Base-by-base conservation (phyloP, 2,797 vertebrate genomes). In the Leuciscus waleckii region DNA sequence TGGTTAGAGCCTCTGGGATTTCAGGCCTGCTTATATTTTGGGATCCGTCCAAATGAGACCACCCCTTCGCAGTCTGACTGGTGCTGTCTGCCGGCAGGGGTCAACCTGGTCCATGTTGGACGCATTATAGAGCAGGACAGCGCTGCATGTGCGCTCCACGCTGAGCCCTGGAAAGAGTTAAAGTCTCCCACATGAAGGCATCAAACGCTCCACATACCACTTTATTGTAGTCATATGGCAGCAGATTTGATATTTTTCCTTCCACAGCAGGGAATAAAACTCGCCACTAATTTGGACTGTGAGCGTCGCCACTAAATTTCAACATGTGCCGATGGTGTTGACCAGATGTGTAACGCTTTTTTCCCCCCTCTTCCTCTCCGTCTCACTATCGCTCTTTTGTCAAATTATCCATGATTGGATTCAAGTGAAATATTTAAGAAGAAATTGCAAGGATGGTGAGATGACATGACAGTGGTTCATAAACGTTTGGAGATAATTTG, bases 161-260 rank as follows among this genome's bases (percentile, higher is more conserved):
- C 87, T 84, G 85, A 83, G 88, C 88, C 91, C 90, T 91, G 89
- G 73, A 89, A 89, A 84, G 89, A 90, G 88, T 94, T 95, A 94
- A 95, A 93, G 92, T 92, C 90, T 95, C 94, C 94, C 95, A 95
- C 94, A 95, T 95, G 93, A 95, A 95, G 94, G 94, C 95, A 94
- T 95, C 94, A 95, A 95, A 95, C 94, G 92, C 92, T 94, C 93
- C 93, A 92, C 93, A 94, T 93, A 93, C 91, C 92, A 91, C 94
- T 96, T 96, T 95, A 96, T 95, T 94, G 94, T 93, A 92, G 93
- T 96, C 95, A 95, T 95, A 96, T 96, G 95, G 95, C 95, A 95
- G 93, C 94, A 93, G 94, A 95, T 95, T 95, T 95, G 93, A 96
- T 95, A 95, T 95, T 96, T 90, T 96, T 95, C 95, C 95, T 94